Conservation (phyloP, 2,888 invertebrate genomes). For the Odontocolon sp. region DNA sequence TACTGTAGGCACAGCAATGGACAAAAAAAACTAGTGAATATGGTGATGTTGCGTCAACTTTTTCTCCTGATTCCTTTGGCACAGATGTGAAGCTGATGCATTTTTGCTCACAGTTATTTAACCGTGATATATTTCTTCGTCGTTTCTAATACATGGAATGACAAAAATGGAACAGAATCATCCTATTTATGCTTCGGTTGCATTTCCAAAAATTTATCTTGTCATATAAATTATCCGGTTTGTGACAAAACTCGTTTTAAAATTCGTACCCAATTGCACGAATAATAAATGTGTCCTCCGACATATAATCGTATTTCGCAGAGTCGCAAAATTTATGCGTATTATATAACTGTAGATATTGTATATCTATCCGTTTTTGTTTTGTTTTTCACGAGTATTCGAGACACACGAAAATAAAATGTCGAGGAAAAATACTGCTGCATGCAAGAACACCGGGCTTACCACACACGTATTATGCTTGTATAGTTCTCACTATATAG, state of each 20-base stretch:
- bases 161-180: background rate
- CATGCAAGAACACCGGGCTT: background rate
- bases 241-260: background rate
- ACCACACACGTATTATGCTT: background rate
- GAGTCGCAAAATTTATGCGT: background rate
- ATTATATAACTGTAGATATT: background rate
- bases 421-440: slow-evolving; percentile 19
- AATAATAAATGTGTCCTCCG: slow-evolving; percentile 1
- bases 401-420: slow-evolving; percentile 23
- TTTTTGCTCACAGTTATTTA: too few relatives aligned
- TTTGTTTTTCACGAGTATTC: background rate
- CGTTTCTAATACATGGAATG: too few relatives aligned
- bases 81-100: too few relatives aligned
- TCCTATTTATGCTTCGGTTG: background rate
- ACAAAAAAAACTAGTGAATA: background rate
- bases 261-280: slow-evolving; percentile 16
- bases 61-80: too few relatives aligned
- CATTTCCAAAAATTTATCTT: background rate
- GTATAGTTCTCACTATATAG: background rate
- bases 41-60: too few relatives aligned
- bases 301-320: background rate
- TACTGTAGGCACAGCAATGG: background rate
- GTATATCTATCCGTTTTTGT: background rate
- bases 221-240: background rate
- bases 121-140: too few relatives aligned